A percentile compares a stretch with the other conserved stretches of the same genome.
phyloP scores from a whole-genome alignment of 1,140 invertebrate genomes.

The Aphis gossypii region DNA sequence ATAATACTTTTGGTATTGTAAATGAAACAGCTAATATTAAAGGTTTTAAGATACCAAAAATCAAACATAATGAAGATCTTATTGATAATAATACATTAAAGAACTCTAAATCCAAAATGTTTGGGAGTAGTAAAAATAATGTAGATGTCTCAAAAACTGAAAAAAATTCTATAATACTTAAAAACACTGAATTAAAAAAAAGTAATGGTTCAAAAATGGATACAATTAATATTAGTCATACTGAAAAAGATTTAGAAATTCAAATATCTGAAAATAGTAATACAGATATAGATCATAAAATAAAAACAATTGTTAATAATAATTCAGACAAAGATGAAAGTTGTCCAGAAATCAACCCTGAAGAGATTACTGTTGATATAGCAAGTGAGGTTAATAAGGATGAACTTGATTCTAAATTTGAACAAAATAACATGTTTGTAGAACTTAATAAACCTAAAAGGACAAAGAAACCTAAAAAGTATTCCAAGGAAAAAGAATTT shows the following conservation, averaged over 20 bases:
- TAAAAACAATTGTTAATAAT: background rate
- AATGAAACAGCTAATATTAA: constrained; percentile 41
- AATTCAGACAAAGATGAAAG: background rate
- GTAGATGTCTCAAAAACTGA: background rate
- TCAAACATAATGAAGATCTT: constrained; percentile 7
- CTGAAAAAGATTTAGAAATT: background rate
- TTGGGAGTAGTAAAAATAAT: background rate
- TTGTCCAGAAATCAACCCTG: background rate
- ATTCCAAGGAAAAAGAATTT: constrained; percentile 48
- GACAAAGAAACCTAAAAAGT: constrained; percentile 43
- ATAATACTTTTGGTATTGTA: background rate
- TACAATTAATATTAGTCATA: no score
- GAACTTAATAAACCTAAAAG: background rate
- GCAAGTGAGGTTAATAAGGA: no score
- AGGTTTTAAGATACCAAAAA: constrained; percentile 47
- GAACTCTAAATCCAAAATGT: no score
- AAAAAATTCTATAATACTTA: background rate
- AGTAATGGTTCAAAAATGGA: background rate
- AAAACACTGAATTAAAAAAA: background rate
- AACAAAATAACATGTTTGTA: background rate
- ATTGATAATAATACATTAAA: background rate
- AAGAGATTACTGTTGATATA: background rate
- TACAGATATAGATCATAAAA: background rate
- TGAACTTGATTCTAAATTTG: background rate
- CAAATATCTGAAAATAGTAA: background rate